phyloP scores from a whole-genome alignment of 2,113 vertebrate genomes.

The Chaetodon auriga region DNA sequence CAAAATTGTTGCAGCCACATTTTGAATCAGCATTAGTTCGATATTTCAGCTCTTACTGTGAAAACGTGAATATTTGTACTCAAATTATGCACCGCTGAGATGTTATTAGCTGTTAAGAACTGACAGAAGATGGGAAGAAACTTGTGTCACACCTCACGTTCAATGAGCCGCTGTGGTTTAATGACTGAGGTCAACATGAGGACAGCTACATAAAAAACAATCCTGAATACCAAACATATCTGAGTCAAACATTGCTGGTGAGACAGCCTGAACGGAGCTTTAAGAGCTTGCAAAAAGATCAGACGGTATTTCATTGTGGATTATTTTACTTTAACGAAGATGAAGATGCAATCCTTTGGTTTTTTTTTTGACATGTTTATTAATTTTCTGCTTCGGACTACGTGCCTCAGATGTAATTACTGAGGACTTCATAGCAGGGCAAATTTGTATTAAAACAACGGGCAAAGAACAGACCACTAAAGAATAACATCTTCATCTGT shows the following conservation, averaged over 20 bases:
- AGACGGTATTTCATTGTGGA: not conserved
- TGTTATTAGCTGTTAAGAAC: not conserved
- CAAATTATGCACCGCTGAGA: not conserved
- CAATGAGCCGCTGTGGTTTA: not conserved
- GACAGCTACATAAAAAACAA: slow-evolving; percentile 1
- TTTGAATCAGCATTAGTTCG: not conserved
- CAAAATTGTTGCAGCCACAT: not conserved
- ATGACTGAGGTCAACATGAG: not conserved
- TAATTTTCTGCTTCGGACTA: slow-evolving; percentile 22
- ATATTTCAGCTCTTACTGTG: not conserved
- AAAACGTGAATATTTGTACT: not conserved
- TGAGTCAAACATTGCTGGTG: not conserved
- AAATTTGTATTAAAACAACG: slow-evolving; percentile 20
- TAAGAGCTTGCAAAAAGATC: not conserved
- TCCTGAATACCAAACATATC: not conserved
- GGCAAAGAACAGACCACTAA: slow-evolving; percentile 11
- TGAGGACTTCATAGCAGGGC: not conserved
- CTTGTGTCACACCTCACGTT: not conserved
- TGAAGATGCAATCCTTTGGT: slow-evolving; percentile 12
- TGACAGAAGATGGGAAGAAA: not conserved
- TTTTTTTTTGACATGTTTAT: slow-evolving; percentile 2
- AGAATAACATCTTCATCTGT: slow-evolving; percentile 46
- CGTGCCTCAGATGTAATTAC: slow-evolving; percentile 24
- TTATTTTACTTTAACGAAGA: not conserved
- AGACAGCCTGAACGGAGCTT: not conserved